These are phyloP conservation scores for Cheilosia impressa DNA, from an alignment of 2,888 invertebrate species.

Conservation along the genomic window DNA sequence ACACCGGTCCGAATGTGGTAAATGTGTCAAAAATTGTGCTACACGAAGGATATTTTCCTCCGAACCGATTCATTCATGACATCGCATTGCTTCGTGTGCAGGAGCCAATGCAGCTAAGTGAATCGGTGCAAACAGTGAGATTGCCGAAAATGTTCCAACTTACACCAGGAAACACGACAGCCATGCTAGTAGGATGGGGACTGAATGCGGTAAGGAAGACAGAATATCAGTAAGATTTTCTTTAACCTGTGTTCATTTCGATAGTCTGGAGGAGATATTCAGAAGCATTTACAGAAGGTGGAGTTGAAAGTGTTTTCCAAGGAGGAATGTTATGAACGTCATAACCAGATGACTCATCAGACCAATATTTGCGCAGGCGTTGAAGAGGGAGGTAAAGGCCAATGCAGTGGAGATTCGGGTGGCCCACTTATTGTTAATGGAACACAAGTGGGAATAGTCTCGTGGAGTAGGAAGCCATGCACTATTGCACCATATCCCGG, in stretches of 20 bases:
- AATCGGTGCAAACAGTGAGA: slow-evolving; percentile 78
- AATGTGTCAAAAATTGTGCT: slow-evolving; percentile 78
- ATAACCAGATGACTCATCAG: slow-evolving; percentile 78
- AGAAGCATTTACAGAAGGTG: slow-evolving; percentile 82
- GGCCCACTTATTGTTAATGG: slow-evolving; percentile 82
- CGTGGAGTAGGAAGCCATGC: slow-evolving; percentile 84
- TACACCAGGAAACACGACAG: slow-evolving; percentile 77
- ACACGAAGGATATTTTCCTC: slow-evolving; percentile 79
- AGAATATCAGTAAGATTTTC: background rate
- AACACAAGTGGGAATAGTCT: slow-evolving; percentile 83
- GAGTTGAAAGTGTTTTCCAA: slow-evolving; percentile 81
- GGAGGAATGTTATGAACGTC: slow-evolving; percentile 81
- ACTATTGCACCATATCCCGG: slow-evolving; percentile 83
- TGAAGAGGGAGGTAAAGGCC: slow-evolving; percentile 83
- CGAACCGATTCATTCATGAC: slow-evolving; percentile 78
- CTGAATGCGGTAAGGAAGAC: slow-evolving; percentile 78
- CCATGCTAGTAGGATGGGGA: slow-evolving; percentile 82
- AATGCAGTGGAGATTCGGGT: slow-evolving; percentile 84
- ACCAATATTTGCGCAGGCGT: slow-evolving; percentile 84
- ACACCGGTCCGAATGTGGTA: slow-evolving; percentile 77
- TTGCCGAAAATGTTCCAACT: slow-evolving; percentile 77
- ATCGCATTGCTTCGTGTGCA: slow-evolving; percentile 80
- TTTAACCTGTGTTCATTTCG: slow-evolving; percentile 22
- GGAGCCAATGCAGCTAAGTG: slow-evolving; percentile 73
- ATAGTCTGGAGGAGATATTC: slow-evolving; percentile 81